Base-by-base conservation (phyloP, 2,113 vertebrate species). In the Girardinichthys multiradiatus region DNA sequence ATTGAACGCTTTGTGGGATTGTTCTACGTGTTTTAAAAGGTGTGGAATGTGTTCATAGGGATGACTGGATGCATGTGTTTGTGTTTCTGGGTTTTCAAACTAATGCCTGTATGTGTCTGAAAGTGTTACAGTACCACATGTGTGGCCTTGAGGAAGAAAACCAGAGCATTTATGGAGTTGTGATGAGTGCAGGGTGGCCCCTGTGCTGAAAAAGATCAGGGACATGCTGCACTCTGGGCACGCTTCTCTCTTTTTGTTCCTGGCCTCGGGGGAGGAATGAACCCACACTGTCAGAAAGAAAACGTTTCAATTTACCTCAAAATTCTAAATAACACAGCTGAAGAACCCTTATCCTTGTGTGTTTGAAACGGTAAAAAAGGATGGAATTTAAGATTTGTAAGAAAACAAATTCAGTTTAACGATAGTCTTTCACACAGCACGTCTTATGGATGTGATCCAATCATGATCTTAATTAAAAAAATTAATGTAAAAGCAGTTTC, bases 141-240 rank as follows among this genome's bases (percentile, higher is more conserved):
- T 76, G 72, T 80, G 73, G 75, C 88, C 88, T 87, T 85, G 73
- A 81, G 71, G 68, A 74, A 54, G 30, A 39, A 79, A 82, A 79
- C 71, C 57, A 31, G 72, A 72, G 58, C 66, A 60, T 71, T 70
- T 73, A 35, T 64, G 70, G 29, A 71, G 68, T 59, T 68, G 31
- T 80, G 77, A 84, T 70, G 73, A 85, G 75, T 48, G 31, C 14
- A 6, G 9, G 3, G 61, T 68, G 72, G 66, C 59, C 51, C 35
- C 59, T 10, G 13, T 45, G 51, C 54, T 63, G 37, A 63, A 83
- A 80, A 71, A 64, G 81, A 69, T 86, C 82, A 78, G 67, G 83
- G 83, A 84, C 76, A 54, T 4, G 11, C 68, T 57, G 51, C 45
- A 68, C 71, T 64, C 21, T 65, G 64, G 80, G 42, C 48, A 57